Evolutionary conservation across 1,140 invertebrate genomes (phyloP), one percentile per base, ranked within the genome.

Genomic region (Cyclargus thomasi): DNA sequence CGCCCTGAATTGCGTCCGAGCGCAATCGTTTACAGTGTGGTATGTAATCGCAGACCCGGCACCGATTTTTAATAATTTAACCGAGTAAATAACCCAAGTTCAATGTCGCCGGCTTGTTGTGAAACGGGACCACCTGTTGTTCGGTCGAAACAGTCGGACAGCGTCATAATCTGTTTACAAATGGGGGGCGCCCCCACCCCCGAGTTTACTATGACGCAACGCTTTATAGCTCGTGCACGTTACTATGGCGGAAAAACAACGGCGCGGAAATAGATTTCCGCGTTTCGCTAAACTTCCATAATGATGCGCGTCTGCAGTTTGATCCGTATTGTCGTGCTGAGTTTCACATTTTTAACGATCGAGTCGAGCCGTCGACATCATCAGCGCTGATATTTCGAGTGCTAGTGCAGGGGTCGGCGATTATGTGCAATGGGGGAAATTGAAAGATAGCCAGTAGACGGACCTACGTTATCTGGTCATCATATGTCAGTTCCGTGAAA

Each of bases 141-240:
- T 74, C 75, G 77, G 81, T 85, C 78, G 76, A 76, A 79, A 76
- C 81, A 81, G 82, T 78, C 75, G 77, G 80, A 77, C 78, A 82
- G 70, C 80, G 82, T 83, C 85, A 83, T 81, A 77, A 84, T 84
- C 82, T 89, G 86, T 89, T 87, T 89, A 89, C 86, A 83, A 85
- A 84, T 80, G 78, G 79, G 75, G 76, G 79, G 73, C 73, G 71
- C 75, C 82, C 74, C 75, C 79, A 81, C 80, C 84, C 79, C 72
- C 69, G 64, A 23, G 18, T 21, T 68, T 74, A 74, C 73, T 78
- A 76, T 88, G 86, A 89, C 86, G 86, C 84, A 86, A 87, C 75
- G 70, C 71, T 84, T 86, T 85, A 86, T 85, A 80, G 75, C 76
- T 77, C 79, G 76, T 75, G 74, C 53, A 76, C 79, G 80, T 83